A percentile compares a stretch with the other conserved stretches of the same genome.
Evolutionary conservation across 2,113 vertebrate species (phyloP).

Genomic region (Albula goreensis): DNA sequence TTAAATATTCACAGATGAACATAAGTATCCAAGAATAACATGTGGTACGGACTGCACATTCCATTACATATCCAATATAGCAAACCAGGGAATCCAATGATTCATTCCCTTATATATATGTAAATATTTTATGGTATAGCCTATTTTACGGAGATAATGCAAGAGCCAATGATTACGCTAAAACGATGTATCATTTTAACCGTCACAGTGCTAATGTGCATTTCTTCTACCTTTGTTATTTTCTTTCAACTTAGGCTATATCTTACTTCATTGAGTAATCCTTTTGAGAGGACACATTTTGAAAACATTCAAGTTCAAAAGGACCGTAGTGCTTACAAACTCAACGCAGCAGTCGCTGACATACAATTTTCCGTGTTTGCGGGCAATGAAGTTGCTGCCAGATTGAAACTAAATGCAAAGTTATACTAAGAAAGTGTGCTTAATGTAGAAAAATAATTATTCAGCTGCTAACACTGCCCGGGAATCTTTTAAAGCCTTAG

Average conservation of each 20-base stretch:
- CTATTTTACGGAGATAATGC: constrained; percentile 32
- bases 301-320: constrained; percentile 49
- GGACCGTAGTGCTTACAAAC: constrained; percentile 39
- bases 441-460: constrained; percentile 59
- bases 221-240: constrained; percentile 35
- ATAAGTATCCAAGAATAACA: constrained; percentile 53
- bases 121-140: constrained; percentile 28
- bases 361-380: constrained; percentile 38
- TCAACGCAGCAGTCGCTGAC: constrained; percentile 46
- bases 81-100: constrained; percentile 15
- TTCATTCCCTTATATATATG: constrained; percentile 30
- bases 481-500: constrained; percentile 52
- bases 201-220: constrained; percentile 55
- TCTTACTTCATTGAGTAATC: constrained; percentile 13
- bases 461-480: constrained; percentile 55
- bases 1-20: constrained; percentile 68
- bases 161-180: constrained; percentile 22
- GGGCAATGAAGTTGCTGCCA: constrained; percentile 24
- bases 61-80: constrained; percentile 36
- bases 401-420: constrained; percentile 10
- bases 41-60: constrained; percentile 49
- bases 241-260: constrained; percentile 39
- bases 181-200: constrained; percentile 21
- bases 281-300: constrained; percentile 27
- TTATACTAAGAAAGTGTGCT: constrained; percentile 35